These are phyloP conservation scores for Muntiacus reevesi DNA, from an alignment of 2,113 vertebrate species.

Conservation along the genomic window DNA sequence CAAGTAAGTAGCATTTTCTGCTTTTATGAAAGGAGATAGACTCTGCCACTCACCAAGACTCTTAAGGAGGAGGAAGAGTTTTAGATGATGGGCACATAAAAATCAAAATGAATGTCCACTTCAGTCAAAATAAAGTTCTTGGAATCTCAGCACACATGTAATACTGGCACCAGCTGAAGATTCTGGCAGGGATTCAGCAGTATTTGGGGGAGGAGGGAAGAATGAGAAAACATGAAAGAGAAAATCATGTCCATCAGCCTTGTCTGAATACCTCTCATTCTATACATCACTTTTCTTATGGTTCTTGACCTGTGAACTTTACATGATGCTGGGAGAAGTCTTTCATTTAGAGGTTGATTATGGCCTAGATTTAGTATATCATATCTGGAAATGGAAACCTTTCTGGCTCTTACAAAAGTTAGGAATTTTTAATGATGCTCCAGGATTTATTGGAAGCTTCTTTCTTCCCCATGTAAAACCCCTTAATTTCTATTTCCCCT, in stretches of 20 bases:
- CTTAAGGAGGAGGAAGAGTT: neutral
- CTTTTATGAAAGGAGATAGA: neutral
- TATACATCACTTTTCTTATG: neutral
- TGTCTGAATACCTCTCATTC: neutral
- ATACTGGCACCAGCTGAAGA: neutral
- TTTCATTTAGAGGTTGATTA: neutral
- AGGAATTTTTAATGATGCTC: neutral
- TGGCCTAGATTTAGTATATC: neutral
- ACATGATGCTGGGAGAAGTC: neutral
- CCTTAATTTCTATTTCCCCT: neutral
- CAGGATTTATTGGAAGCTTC: neutral
- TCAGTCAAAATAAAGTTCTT: neutral
- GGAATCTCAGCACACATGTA: neutral
- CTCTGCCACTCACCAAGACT: neutral
- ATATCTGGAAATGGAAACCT: neutral
- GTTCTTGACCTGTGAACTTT: neutral
- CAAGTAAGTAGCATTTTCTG: neutral
- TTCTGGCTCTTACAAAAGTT: neutral
- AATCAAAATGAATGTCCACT: neutral
- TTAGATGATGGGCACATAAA: neutral
- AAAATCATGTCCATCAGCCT: neutral
- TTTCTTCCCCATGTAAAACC: slow-evolving; percentile 9
- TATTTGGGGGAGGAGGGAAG: neutral
- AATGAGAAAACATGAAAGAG: neutral
- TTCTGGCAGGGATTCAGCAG: neutral